phyloP scores from a whole-genome alignment of 2,113 vertebrate species.

The Oreocharis arfaki region DNA sequence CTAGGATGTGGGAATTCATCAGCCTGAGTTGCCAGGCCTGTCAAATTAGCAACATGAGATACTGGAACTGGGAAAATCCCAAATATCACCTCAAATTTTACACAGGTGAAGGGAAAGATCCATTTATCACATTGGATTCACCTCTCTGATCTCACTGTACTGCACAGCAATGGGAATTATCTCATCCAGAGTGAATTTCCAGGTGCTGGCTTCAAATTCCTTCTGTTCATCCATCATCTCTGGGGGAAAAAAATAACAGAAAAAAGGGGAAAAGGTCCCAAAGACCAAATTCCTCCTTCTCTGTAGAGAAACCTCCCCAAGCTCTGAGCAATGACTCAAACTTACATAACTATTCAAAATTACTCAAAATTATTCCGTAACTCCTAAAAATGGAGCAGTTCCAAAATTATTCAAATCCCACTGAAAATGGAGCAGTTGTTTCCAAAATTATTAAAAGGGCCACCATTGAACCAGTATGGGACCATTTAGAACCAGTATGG shows the following conservation, averaged over 20 bases:
- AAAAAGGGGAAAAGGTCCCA: not conserved
- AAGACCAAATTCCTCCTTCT: not conserved
- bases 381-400: not conserved
- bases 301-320: not conserved
- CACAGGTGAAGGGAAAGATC: not conserved
- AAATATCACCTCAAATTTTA: not conserved
- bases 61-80: not conserved
- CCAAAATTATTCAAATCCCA: not conserved
- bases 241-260: not conserved
- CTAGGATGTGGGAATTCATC: not conserved
- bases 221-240: not conserved
- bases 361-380: not conserved
- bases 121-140: not conserved
- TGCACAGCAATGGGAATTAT: not conserved
- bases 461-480: not conserved
- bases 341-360: too few relatives aligned
- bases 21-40: not conserved
- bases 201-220: not conserved
- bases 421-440: not conserved
- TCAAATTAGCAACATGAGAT: too few relatives aligned
- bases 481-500: not conserved
- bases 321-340: not conserved
- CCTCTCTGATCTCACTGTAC: not conserved
- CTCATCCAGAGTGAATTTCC: not conserved
- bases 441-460: not conserved